Conservation (phyloP, 2,113 vertebrate genomes). For the Cololabis saira region DNA sequence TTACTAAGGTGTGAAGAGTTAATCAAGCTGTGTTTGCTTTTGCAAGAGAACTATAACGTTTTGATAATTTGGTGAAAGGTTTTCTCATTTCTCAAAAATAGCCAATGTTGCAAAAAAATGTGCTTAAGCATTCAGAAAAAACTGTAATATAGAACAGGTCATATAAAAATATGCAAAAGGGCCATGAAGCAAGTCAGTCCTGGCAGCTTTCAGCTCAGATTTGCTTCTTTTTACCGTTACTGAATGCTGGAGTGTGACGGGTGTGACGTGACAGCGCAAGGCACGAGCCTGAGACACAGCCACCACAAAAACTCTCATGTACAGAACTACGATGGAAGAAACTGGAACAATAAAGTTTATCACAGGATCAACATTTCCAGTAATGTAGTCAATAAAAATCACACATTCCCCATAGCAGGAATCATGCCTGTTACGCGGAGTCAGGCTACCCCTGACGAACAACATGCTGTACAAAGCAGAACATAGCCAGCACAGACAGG, state of each 20-base stretch:
- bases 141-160: conserved; percentile 12
- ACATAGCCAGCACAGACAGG: conserved; percentile 9
- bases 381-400: conserved; percentile 14
- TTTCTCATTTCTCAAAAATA: too few relatives aligned
- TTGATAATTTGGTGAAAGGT: too few relatives aligned
- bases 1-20: too few relatives aligned
- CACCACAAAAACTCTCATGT: conserved; percentile 40
- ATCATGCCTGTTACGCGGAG: not conserved
- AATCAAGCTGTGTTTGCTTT: too few relatives aligned
- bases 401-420: conserved; percentile 39
- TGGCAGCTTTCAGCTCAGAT: conserved; percentile 48
- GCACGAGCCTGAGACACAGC: conserved; percentile 53
- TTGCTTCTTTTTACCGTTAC: not conserved
- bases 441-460: not conserved
- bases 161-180: not conserved
- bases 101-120: too few relatives aligned
- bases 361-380: conserved; percentile 22
- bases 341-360: conserved; percentile 44
- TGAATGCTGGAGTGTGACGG: not conserved
- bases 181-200: not conserved
- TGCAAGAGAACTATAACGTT: too few relatives aligned
- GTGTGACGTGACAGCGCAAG: conserved; percentile 28
- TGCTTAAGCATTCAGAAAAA: too few relatives aligned
- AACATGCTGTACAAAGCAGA: not conserved
- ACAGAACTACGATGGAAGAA: conserved; percentile 35